Percentiles rank a stretch among this genome's conserved stretches.
These are phyloP conservation scores for Trematomus bernacchii DNA, from an alignment of 2,797 vertebrate genomes.

Conservation along the genomic window DNA sequence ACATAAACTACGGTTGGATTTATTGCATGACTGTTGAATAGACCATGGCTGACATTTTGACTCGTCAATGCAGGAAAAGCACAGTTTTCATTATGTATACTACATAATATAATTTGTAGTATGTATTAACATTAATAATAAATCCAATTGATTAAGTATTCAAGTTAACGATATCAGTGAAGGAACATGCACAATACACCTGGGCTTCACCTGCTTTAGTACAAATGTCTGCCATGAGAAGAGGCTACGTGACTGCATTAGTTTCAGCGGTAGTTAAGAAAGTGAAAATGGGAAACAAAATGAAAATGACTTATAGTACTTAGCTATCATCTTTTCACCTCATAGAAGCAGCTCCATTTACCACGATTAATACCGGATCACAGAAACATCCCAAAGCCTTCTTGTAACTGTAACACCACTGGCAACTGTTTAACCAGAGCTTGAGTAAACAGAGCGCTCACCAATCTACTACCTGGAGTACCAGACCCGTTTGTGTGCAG, in stretches of 20 bases:
- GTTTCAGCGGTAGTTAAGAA: background rate
- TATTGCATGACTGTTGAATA: background rate
- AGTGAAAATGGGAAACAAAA: background rate
- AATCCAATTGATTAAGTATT: too few species aligned
- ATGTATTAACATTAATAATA: too few species aligned
- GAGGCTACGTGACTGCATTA: background rate
- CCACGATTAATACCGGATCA: background rate
- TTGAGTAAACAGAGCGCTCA: background rate
- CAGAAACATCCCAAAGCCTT: slow-evolving; percentile 8
- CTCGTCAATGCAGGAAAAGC: too few species aligned
- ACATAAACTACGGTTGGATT: background rate
- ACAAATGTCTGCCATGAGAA: too few species aligned
- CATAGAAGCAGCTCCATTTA: background rate
- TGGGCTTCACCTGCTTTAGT: too few species aligned
- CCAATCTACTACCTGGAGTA: background rate
- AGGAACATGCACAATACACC: too few species aligned
- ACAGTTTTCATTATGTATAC: too few species aligned
- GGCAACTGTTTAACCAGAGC: too few species aligned
- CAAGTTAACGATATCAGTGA: too few species aligned
- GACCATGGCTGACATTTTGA: too few species aligned
- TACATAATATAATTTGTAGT: too few species aligned
- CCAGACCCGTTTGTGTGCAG: slow-evolving; percentile 3
- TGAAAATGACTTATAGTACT: background rate
- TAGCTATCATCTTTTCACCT: slow-evolving; percentile 2
- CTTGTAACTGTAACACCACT: background rate